phyloP scores from a whole-genome alignment of 2,888 invertebrate species.

The Carabus problematicus region DNA sequence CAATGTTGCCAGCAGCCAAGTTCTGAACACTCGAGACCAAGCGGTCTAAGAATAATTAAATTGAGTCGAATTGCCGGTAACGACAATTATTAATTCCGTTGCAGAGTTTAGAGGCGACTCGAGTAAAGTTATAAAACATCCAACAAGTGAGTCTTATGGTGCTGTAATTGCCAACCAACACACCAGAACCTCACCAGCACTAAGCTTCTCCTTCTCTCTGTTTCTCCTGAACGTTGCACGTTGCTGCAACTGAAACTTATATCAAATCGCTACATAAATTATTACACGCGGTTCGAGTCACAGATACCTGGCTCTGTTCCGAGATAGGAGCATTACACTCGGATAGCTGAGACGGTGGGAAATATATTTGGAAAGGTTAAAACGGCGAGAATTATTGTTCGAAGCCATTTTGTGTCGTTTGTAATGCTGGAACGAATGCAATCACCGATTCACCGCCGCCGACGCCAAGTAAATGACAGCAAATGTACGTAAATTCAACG shows the following conservation, averaged over 20 bases:
- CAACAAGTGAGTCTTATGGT: conserved; percentile 15
- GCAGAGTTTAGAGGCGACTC: conserved; percentile 8
- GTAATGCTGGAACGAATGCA: conserved; percentile 36
- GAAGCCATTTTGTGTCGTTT: conserved; percentile 45
- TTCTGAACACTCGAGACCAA: conserved; percentile 2
- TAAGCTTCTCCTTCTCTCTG: background rate
- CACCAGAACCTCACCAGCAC: background rate
- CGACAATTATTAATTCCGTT: conserved; percentile 15
- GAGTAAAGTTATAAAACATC: conserved; percentile 16
- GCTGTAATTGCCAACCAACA: conserved; percentile 15
- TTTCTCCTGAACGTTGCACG: background rate
- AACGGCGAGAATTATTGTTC: conserved; percentile 54
- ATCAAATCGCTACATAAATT: conserved; percentile 50
- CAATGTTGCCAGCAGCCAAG: no score
- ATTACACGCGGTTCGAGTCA: conserved; percentile 41
- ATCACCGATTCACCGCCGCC: conserved; percentile 33
- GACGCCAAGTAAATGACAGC: conserved; percentile 52
- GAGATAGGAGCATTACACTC: conserved; percentile 48
- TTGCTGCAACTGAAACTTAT: conserved; percentile 44
- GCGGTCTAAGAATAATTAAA: conserved; percentile 11
- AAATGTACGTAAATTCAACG: conserved; percentile 59
- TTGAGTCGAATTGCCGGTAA: conserved; percentile 13
- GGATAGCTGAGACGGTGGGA: conserved; percentile 46
- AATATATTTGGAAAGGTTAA: conserved; percentile 54
- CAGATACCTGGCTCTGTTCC: conserved; percentile 47